These are phyloP conservation scores for Metellina segmentata DNA, from an alignment of 2,888 invertebrate genomes.

Conservation along the genomic window DNA sequence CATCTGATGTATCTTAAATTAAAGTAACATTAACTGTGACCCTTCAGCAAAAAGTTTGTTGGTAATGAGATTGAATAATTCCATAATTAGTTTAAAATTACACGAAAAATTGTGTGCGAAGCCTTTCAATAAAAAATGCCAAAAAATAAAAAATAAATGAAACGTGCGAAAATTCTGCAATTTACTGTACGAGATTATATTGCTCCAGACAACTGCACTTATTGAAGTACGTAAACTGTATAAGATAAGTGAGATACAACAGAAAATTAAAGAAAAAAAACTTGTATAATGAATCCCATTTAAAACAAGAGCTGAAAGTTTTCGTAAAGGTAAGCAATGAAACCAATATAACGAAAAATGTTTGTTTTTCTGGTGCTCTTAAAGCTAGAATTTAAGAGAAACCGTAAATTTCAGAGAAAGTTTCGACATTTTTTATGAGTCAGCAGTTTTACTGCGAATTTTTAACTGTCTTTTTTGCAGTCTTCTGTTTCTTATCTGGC, in stretches of 20 bases:
- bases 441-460: neutral
- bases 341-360: neutral
- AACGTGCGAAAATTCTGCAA: neutral
- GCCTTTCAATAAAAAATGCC: no score
- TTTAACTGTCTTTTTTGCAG: slow-evolving; percentile 1
- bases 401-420: neutral
- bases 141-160: no score
- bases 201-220: neutral
- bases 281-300: neutral
- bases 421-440: neutral
- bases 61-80: no score
- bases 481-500: slow-evolving; percentile 26
- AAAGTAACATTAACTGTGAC: no score
- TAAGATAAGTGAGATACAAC: neutral
- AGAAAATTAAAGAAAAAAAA: neutral
- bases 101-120: no score
- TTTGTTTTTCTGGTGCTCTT: neutral
- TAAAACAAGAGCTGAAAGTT: neutral
- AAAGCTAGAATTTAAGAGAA: neutral
- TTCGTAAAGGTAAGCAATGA: neutral
- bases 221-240: neutral
- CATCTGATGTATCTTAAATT: no score
- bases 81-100: no score
- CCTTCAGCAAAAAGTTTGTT: no score
- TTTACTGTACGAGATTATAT: neutral